Evolutionary conservation across 1,140 invertebrate genomes (phyloP), one percentile per base, ranked within the genome.

Genomic region (Physella acuta): DNA sequence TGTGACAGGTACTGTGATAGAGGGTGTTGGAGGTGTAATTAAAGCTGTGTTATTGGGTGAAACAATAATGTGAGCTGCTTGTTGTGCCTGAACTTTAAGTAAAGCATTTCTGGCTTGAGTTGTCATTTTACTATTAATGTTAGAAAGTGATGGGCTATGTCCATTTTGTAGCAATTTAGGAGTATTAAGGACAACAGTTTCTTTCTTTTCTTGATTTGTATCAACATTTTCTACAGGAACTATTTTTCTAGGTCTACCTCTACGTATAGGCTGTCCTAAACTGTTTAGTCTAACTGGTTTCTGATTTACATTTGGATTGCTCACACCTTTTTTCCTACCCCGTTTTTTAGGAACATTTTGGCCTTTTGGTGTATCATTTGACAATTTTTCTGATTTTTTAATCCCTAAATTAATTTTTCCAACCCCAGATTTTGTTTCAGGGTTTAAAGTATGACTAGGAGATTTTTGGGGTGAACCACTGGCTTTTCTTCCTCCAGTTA

Each of bases 41-140:
- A 31, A 56, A 3, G 28, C 31, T 34, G 28, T 20, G 14, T 26
- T 49, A 14, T 52, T 4, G 2, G 26, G 36, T 26, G 31, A 31
- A 0, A 66, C 37, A 53, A 51, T 55, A 37, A 56, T 69, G 52
- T 61, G 49, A 44, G 28, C 60, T n/a, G 60, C 51, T 36, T 62
- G 68, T 31, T 53, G 68, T 26, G 60, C 60, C 39, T 70, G 68
- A 8, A 52, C 33, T 39, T 63, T 56, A 1, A 70, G 68, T 31
- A 63, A 64, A 37, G 66, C 66, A 61, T 72, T 68, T 64, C 60
- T 62, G 31, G 62, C 61, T 20, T 58, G 51, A 31, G 66, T 64
- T n/a, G 60, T 36, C 16, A 53, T 17, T 61, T 68, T 61, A 63
- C 36, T 52, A 31, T 51, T 58, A 33, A 34, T 2, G 11, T 72